Base-by-base conservation (phyloP, 1,140 invertebrate genomes). In the Druon quercuslanigerum region DNA sequence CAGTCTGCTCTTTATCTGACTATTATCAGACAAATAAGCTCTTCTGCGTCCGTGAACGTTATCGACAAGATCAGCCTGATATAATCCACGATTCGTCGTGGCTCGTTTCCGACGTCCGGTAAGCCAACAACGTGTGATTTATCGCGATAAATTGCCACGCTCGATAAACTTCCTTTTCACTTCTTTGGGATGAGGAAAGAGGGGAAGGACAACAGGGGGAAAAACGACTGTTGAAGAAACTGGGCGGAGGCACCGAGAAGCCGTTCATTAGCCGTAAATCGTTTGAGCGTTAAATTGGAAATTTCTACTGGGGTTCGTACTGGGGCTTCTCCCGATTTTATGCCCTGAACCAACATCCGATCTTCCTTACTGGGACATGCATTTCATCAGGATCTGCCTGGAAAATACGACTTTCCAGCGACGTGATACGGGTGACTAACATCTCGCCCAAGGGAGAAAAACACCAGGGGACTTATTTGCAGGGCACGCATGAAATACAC, bases 71-170 rank as follows among this genome's bases (percentile, higher is more conserved):
- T 74, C 73, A 52, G 20, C 19, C 54, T 14, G 19, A 75, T 75
- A 51, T 66, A 75, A 70, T 51, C 12, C 17, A 50, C 19, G 46
- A 70, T 75, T 70, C 57, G 73, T 66, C 25, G 19, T 71, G 74
- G 56, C 74, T 75, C 57, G 74, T 75, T 75, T 75, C 17, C 74
- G 20, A 51, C 50, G 19, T 70, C 25, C 17, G 74, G 74, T 70
- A 54, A 71, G 66, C 72, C 73, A 76, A 81, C 76, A 72, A 78
- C 72, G 74, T 51, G 72, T 74, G 52, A 81, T 78, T 81, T 81
- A 81, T 81, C 51, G 72, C 76, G 54, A 71, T 74, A 76, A 81
- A 81, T 78, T 81, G 72, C 72, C 51, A 81, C 79, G 79, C 79
- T 81, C 79, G 79, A 81, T 81, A 81, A 81, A 77, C 17, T 74